Percentiles rank a stretch among this genome's conserved stretches.
Evolutionary conservation across 2,797 vertebrate species (phyloP).

Genomic region (Phyllotis vaccarum): DNA sequence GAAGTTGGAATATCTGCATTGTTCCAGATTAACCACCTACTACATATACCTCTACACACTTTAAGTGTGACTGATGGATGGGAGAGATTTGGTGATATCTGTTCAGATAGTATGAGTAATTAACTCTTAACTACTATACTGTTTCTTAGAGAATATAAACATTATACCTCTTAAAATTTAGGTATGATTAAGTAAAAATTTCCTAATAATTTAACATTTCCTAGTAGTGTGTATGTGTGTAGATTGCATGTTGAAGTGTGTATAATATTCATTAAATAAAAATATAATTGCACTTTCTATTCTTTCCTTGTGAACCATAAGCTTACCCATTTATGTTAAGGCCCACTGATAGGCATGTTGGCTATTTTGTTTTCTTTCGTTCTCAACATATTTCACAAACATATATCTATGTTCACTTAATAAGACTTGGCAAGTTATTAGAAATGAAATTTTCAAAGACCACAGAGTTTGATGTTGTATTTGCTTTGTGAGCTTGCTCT

Average conservation of each 20-base stretch:
- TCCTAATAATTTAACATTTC: neutral
- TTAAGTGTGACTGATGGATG: neutral
- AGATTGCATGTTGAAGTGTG: neutral
- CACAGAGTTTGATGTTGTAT: constrained; percentile 5
- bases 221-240: neutral
- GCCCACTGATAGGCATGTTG: neutral
- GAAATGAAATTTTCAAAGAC: constrained; percentile 35
- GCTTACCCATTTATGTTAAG: neutral
- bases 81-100: neutral
- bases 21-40: neutral
- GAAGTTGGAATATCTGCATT: neutral
- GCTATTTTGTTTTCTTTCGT: constrained; percentile 57
- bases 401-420: constrained; percentile 24
- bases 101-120: neutral
- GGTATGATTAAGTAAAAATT: constrained; percentile 28
- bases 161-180: constrained; percentile 43
- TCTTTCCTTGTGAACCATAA: neutral
- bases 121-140: constrained; percentile 3
- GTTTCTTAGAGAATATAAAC: neutral
- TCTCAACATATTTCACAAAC: constrained; percentile 10
- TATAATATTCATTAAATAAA: neutral
- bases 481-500: neutral
- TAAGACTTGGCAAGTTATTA: constrained; percentile 46
- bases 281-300: neutral
- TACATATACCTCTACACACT: neutral